A percentile compares a stretch with the other conserved stretches of the same genome.
These are phyloP conservation scores for Cantharis rustica DNA, from an alignment of 2,888 invertebrate species.

Conservation along the genomic window DNA sequence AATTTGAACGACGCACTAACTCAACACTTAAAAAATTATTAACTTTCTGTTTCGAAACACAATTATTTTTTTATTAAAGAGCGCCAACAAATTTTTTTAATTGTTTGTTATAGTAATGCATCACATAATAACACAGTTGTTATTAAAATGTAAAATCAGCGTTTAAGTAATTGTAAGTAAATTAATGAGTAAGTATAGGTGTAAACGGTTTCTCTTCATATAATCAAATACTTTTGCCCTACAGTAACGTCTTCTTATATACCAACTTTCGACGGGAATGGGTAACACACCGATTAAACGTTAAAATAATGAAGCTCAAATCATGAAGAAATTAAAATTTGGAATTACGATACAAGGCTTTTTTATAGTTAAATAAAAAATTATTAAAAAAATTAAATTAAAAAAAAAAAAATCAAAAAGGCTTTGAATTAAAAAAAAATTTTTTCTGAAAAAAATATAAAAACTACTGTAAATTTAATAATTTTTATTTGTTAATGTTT, in stretches of 20 bases:
- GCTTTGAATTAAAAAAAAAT: too few relatives aligned
- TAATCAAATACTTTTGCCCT: constrained; percentile 56
- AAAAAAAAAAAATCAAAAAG: not conserved
- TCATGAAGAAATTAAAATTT: not conserved
- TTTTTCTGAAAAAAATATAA: too few relatives aligned
- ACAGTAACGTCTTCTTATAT: not conserved
- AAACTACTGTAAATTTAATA: too few relatives aligned
- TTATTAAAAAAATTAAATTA: not conserved
- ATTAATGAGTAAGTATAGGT: not conserved
- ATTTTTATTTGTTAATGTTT: too few relatives aligned
- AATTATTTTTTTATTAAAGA: not conserved
- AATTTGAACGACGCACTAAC: not conserved
- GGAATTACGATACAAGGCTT: not conserved
- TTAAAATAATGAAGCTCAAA: not conserved
- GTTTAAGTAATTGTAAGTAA: not conserved
- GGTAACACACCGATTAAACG: not conserved
- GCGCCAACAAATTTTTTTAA: not conserved
- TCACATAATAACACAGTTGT: not conserved
- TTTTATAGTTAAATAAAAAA: not conserved
- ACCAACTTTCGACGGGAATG: not conserved
- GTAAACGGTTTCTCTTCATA: constrained; percentile 54
- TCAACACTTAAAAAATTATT: not conserved
- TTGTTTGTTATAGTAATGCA: not conserved
- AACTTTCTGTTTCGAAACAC: not conserved
- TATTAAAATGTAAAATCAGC: not conserved